phyloP scores from a whole-genome alignment of 2,888 invertebrate genomes.

The Disparrhopalites patrizii region DNA sequence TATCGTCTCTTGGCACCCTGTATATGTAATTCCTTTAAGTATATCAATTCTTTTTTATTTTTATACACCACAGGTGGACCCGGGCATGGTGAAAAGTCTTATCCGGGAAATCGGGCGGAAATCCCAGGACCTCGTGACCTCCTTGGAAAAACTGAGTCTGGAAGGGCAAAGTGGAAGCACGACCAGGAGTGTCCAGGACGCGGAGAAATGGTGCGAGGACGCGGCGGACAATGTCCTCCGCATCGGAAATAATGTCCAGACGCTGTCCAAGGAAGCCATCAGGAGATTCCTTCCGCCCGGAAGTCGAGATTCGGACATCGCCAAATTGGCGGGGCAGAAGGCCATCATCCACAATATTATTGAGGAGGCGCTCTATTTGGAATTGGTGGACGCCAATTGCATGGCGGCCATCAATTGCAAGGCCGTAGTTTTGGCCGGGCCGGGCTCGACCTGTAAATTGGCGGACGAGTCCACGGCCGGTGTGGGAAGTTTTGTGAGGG shows the following conservation, averaged over 20 bases:
- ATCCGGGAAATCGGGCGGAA: neutral
- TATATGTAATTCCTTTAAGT: too few relatives aligned
- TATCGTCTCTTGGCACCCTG: too few relatives aligned
- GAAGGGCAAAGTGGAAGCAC: neutral
- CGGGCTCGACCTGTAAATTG: neutral
- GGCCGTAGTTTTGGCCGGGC: neutral
- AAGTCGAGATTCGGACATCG: neutral
- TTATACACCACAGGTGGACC: neutral
- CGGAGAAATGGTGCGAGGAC: constrained; percentile 12
- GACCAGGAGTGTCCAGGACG: neutral
- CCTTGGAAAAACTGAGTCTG: neutral
- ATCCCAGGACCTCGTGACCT: neutral
- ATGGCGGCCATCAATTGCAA: constrained; percentile 4
- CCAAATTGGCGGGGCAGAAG: neutral
- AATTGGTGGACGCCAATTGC: constrained; percentile 5
- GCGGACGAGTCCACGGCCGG: neutral
- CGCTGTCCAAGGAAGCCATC: constrained; percentile 2
- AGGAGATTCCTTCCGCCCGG: neutral
- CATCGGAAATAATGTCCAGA: constrained; percentile 11
- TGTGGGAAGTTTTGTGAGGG: constrained; percentile 10
- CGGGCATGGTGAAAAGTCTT: neutral
- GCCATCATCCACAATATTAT: constrained; percentile 17
- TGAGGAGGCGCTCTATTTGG: constrained; percentile 10
- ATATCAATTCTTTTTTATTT: too few relatives aligned
- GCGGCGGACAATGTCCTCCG: neutral